Conservation (phyloP, 2,113 vertebrate genomes). For the Pseudonaja textilis region DNA sequence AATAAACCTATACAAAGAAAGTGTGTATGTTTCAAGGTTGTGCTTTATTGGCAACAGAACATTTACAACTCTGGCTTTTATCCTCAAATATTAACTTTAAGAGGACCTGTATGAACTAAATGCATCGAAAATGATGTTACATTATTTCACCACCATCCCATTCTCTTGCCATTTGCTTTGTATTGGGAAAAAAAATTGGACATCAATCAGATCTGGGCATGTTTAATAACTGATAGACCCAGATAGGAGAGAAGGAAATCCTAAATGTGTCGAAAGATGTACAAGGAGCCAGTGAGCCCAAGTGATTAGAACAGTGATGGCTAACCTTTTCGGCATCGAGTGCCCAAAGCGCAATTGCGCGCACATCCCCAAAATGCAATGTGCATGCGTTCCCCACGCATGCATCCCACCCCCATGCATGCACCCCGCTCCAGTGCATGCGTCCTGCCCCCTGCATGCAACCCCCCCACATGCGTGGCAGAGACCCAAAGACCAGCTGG, state of each 20-base stretch:
- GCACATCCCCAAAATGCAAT: too few relatives aligned
- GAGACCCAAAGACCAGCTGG: too few relatives aligned
- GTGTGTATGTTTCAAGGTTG: background rate
- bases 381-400: too few relatives aligned
- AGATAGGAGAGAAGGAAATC: background rate
- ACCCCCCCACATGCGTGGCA: too few relatives aligned
- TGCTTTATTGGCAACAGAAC: slow-evolving; percentile 5
- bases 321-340: too few relatives aligned
- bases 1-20: slow-evolving; percentile 31
- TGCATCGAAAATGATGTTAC: background rate
- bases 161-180: background rate
- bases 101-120: slow-evolving; percentile 10
- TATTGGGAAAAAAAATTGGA: background rate
- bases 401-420: too few relatives aligned
- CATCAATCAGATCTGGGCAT: too few relatives aligned
- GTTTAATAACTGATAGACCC: background rate
- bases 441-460: too few relatives aligned
- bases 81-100: slow-evolving; percentile 18
- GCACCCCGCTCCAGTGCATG: too few relatives aligned
- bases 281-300: background rate
- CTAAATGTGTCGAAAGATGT: background rate
- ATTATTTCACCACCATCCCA: background rate
- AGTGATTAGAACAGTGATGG: background rate
- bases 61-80: slow-evolving; percentile 24
- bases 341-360: too few relatives aligned